These are phyloP conservation scores for Danionella cerebrum DNA, from an alignment of 2,113 vertebrate genomes.

Conservation along the genomic window DNA sequence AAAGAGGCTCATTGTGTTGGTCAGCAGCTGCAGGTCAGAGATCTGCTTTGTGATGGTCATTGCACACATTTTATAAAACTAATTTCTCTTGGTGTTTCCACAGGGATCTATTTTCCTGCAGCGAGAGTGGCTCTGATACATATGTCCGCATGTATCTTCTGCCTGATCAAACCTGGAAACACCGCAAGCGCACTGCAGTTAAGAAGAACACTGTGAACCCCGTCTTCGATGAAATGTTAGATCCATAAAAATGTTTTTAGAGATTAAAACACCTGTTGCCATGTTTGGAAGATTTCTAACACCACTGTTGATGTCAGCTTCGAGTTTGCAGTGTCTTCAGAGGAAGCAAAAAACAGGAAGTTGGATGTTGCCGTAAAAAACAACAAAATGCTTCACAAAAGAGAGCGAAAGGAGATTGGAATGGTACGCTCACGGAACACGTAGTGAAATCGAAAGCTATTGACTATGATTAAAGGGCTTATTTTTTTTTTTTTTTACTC, in stretches of 20 bases:
- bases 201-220: conserved; percentile 80
- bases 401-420: conserved; percentile 84
- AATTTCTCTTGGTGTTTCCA: neutral
- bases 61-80: too few relatives aligned
- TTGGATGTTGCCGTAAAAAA: conserved; percentile 90
- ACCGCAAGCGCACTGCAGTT: conserved; percentile 79
- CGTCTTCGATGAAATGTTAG: conserved; percentile 82
- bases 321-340: conserved; percentile 77
- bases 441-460: too few relatives aligned
- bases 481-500: conserved; percentile 2
- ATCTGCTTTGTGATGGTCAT: too few relatives aligned
- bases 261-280: neutral
- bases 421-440: too few relatives aligned
- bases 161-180: conserved; percentile 81
- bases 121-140: conserved; percentile 74
- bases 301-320: conserved; percentile 63
- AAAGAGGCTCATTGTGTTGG: conserved; percentile 73
- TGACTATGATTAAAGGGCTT: too few relatives aligned
- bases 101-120: conserved; percentile 78
- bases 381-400: conserved; percentile 73
- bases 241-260: neutral
- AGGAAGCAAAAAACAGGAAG: conserved; percentile 72
- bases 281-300: neutral
- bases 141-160: conserved; percentile 89
- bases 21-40: conserved; percentile 80